These are phyloP conservation scores for Cygnus olor DNA, from an alignment of 2,797 vertebrate genomes.

Conservation along the genomic window DNA sequence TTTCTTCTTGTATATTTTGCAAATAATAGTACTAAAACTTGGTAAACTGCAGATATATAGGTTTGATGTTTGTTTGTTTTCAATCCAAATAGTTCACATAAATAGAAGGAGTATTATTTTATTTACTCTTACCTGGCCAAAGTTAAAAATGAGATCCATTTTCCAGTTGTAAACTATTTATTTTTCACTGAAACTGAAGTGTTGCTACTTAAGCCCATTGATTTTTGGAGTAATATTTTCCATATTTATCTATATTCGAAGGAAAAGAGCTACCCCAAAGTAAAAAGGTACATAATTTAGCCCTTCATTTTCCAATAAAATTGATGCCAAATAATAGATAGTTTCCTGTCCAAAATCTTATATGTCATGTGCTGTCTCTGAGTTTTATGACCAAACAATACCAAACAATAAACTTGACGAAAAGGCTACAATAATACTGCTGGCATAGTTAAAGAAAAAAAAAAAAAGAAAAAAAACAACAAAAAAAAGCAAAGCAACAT, in stretches of 20 bases:
- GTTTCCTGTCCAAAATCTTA: not conserved
- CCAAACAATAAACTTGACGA: not conserved
- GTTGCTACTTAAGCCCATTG: not conserved
- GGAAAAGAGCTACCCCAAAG: not conserved
- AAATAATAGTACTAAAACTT: not conserved
- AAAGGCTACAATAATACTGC: not conserved
- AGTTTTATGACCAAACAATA: not conserved
- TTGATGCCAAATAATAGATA: not conserved
- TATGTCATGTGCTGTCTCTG: not conserved
- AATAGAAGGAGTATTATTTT: not conserved
- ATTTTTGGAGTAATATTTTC: not conserved
- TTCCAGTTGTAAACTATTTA: not conserved
- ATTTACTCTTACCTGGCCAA: not conserved
- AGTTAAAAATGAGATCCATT: not conserved
- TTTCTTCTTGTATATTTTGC: not conserved
- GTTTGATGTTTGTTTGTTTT: not conserved
- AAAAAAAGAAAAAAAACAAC: not conserved
- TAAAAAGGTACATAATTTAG: not conserved
- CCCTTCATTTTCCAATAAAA: not conserved
- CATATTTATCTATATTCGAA: not conserved
- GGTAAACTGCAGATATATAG: not conserved
- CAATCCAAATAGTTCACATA: not conserved
- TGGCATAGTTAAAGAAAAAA: not conserved
- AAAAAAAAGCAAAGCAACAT: not conserved
- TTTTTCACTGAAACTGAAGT: not conserved